Evolutionary conservation across 2,113 vertebrate genomes (phyloP).

Genomic region (Phycodurus eques): DNA sequence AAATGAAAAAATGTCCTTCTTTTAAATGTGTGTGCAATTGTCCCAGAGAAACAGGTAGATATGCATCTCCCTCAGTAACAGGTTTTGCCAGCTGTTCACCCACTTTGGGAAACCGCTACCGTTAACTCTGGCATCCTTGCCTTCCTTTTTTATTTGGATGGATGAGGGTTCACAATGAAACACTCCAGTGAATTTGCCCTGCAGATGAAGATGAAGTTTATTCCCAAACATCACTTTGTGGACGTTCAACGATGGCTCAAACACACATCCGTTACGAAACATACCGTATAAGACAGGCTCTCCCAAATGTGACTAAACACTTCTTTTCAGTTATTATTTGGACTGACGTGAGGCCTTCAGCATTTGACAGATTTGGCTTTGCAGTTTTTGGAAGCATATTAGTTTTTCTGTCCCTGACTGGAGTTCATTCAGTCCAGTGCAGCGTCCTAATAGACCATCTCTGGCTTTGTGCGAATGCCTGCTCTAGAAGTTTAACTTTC

Average conservation of each 20-base stretch:
- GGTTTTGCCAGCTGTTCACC: too few species aligned
- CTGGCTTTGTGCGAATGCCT: too few species aligned
- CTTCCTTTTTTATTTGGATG: neutral
- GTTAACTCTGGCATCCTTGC: too few species aligned
- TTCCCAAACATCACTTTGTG: neutral
- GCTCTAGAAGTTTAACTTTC: neutral
- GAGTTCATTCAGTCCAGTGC: neutral
- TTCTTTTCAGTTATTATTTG: neutral
- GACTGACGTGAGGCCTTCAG: neutral
- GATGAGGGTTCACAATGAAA: neutral
- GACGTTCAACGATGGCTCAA: neutral
- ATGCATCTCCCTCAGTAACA: too few species aligned
- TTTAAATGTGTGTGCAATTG: too few species aligned
- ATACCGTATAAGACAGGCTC: neutral
- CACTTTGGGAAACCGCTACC: too few species aligned
- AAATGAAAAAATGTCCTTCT: too few species aligned
- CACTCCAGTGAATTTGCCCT: neutral
- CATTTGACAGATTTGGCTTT: too few species aligned
- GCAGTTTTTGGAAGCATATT: too few species aligned
- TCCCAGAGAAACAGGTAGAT: too few species aligned
- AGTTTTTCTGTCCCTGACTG: neutral
- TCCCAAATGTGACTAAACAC: neutral
- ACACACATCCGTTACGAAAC: neutral
- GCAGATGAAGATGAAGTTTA: neutral
- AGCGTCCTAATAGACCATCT: too few species aligned